Percentiles rank a stretch among this genome's conserved stretches.
phyloP scores from a whole-genome alignment of 2,113 vertebrate genomes.

The Pterocles orientalis region DNA sequence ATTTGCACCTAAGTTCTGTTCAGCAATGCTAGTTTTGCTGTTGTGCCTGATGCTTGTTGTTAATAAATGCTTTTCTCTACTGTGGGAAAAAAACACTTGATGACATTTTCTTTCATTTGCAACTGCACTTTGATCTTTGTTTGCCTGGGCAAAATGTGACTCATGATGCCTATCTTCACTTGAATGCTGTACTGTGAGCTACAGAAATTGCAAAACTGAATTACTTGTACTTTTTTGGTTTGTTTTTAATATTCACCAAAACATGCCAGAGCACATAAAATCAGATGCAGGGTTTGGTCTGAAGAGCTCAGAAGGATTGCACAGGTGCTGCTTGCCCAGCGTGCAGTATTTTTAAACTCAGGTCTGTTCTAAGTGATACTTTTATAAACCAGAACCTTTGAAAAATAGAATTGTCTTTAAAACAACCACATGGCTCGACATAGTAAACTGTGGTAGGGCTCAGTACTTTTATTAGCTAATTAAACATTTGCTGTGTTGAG shows the following conservation, averaged over 20 bases:
- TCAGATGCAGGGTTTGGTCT: not conserved
- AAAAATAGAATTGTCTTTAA: constrained; percentile 35
- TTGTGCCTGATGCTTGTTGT: not conserved
- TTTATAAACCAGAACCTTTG: constrained; percentile 59
- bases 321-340: not conserved
- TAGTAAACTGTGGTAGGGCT: constrained; percentile 65
- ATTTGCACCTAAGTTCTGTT: not conserved
- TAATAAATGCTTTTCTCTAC: not conserved
- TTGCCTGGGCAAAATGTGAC: not conserved
- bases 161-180: not conserved
- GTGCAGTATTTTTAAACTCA: not conserved
- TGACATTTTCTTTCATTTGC: not conserved
- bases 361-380: constrained; percentile 7
- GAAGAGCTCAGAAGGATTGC: not conserved
- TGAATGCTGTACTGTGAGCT: not conserved
- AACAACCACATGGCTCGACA: constrained; percentile 41
- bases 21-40: not conserved
- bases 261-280: not conserved
- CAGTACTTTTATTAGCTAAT: constrained; percentile 58
- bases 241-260: not conserved
- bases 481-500: constrained; percentile 12
- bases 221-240: not conserved
- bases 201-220: not conserved
- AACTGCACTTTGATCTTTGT: not conserved
- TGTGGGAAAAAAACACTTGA: not conserved